Percentiles rank a stretch among this genome's conserved stretches.
Conservation (phyloP, 2,113 vertebrate species). For the Burhinus oedicnemus region DNA sequence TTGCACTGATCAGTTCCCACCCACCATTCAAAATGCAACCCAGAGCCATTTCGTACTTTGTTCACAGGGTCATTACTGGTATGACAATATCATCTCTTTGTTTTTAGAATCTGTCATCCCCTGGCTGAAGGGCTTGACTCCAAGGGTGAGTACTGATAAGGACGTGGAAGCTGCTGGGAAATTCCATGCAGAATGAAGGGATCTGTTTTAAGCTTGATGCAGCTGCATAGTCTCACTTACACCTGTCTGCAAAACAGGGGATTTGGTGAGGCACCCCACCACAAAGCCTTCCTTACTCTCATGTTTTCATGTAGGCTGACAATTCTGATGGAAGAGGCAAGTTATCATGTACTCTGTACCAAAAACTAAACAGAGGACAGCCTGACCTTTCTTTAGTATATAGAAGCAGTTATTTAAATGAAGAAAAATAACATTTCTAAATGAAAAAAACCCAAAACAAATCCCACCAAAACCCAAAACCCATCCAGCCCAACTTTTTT, state of each 20-base stretch:
- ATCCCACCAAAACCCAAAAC: rapidly evolving
- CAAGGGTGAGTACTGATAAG: conserved; percentile 5
- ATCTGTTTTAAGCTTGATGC: background rate
- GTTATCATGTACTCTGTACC: background rate
- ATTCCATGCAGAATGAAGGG: background rate
- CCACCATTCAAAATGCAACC: background rate
- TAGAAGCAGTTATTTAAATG: background rate
- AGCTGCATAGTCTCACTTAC: conserved; percentile 13
- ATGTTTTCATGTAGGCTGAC: background rate
- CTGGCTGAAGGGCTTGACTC: conserved; percentile 13
- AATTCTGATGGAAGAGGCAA: background rate
- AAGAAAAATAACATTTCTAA: background rate
- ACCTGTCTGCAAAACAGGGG: background rate
- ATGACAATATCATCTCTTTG: background rate
- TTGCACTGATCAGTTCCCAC: rapidly evolving
- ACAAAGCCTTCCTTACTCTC: background rate
- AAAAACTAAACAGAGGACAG: background rate
- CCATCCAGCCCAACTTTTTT: background rate
- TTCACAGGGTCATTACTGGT: background rate
- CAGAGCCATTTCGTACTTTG: background rate
- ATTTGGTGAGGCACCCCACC: background rate
- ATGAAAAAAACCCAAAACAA: rapidly evolving
- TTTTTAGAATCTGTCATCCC: conserved; percentile 22
- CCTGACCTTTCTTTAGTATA: background rate
- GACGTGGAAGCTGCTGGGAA: background rate